Conservation (phyloP, 2,888 invertebrate species). For the Aelia acuminata region DNA sequence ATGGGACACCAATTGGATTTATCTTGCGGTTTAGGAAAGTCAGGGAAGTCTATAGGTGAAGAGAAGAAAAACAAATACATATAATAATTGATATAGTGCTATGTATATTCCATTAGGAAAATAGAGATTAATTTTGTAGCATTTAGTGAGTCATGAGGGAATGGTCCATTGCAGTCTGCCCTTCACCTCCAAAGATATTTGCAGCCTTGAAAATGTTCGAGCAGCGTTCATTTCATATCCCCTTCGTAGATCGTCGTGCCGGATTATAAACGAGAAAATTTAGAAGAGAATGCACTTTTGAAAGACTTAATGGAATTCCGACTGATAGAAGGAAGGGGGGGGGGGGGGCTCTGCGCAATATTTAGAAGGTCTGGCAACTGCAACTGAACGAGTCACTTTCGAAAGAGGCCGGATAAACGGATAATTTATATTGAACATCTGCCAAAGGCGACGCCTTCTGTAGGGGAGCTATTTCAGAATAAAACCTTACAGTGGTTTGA, state of each 20-base stretch:
- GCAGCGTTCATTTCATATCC: background rate
- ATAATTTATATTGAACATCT: background rate
- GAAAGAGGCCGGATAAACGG: background rate
- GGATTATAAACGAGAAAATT: background rate
- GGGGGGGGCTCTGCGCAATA: background rate
- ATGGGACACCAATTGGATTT: too few relatives aligned
- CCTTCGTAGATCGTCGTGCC: background rate
- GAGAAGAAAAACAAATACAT: too few relatives aligned
- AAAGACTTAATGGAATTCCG: conserved; percentile 23
- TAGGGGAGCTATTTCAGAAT: background rate
- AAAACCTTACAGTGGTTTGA: background rate
- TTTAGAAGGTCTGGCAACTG: background rate
- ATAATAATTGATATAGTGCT: too few relatives aligned
- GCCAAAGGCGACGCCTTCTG: background rate
- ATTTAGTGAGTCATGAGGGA: background rate
- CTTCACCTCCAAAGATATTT: background rate
- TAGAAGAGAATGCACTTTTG: background rate
- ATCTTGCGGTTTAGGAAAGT: too few relatives aligned
- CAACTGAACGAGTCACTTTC: conserved; percentile 11
- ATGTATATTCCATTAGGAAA: too few relatives aligned
- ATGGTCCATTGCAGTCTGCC: background rate
- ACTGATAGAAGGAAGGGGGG: background rate
- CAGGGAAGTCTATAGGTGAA: too few relatives aligned
- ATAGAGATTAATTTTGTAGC: too few relatives aligned
- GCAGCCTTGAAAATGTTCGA: background rate